Evolutionary conservation across 2,113 vertebrate species (phyloP), one percentile per base, ranked within the genome.

Genomic region (Rhea pennata): DNA sequence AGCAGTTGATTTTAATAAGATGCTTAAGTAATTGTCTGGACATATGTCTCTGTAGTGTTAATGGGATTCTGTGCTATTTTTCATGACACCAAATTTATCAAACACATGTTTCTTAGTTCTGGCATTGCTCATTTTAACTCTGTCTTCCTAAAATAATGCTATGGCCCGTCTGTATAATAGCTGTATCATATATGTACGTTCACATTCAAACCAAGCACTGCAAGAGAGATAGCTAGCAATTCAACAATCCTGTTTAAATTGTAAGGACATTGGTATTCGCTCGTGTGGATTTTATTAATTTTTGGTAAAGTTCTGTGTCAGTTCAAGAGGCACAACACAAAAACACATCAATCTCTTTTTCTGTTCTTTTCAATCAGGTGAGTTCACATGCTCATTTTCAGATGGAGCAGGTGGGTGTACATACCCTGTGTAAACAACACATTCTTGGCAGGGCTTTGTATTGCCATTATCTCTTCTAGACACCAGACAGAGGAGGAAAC

Each of bases 401-500:
- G 58, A 56, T 72, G 83, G 65, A 96, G 56, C 88, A 90, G 79
- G 92, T 92, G 80, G 73, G 73, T 93, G 65, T 92, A 88, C 61
- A 88, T 83, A 90, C 61, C 65, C 65, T 81, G 21, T 83, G 75
- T 79, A 95, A 95, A 92, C 90, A 97, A 72, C 27, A 84, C 27
- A 48, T 77, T 94, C 39, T 87, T 96, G 96, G 92, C 93, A 92
- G 80, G 48, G 42, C 15, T 84, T 8, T 78, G n/a, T 20, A 42
- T 93, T 95, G 76, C 46, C 61, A 72, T 96, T 92, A 96, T 88
- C 92, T 92, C 72, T 95, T 94, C 83, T 93, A 92, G 88, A 95
- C 79, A 95, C n/a, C 23, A 95, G 82, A 80, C 82, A 96, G 95
- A 95, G 77, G 72, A 48, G 31, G 86, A 94, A 84, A 92, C 64